phyloP scores from a whole-genome alignment of 2,888 invertebrate species.

The Crocallis elinguaria region DNA sequence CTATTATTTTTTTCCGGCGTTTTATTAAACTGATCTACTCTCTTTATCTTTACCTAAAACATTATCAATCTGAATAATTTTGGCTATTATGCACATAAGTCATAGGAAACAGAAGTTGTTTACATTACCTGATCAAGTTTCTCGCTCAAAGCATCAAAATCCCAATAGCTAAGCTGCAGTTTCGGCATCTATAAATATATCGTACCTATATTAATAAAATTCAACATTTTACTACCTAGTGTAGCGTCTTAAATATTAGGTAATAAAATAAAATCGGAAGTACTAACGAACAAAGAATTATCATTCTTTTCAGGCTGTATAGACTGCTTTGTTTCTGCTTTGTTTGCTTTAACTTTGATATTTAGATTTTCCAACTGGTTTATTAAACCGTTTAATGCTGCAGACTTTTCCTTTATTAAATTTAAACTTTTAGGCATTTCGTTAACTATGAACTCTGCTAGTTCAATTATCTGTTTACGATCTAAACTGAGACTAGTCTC shows the following conservation, averaged over 20 bases:
- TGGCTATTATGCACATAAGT: not conserved
- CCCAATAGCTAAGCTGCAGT: constrained; percentile 53
- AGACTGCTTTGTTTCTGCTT: not conserved
- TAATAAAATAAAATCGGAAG: no score
- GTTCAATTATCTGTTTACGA: constrained; percentile 53
- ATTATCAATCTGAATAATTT: not conserved
- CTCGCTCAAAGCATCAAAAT: constrained; percentile 58
- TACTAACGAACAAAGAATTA: constrained; percentile 20
- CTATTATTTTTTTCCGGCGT: constrained; percentile 33
- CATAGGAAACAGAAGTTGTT: not conserved
- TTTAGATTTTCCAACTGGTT: constrained; percentile 42
- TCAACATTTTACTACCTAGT: not conserved
- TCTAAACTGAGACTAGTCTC: constrained; percentile 44
- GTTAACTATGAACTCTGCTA: constrained; percentile 59
- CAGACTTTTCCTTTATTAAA: constrained; percentile 46
- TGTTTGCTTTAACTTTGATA: constrained; percentile 4
- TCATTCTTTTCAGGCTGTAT: constrained; percentile 9
- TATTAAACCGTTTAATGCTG: constrained; percentile 43
- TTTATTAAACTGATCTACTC: constrained; percentile 41
- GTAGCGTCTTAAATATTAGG: not conserved
- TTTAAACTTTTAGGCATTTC: constrained; percentile 54
- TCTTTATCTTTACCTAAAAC: constrained; percentile 56
- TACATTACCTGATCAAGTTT: constrained; percentile 63
- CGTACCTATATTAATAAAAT: not conserved
- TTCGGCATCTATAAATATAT: constrained; percentile 62